Base-by-base conservation (phyloP, 2,888 invertebrate species). In the Lottia scabra region DNA sequence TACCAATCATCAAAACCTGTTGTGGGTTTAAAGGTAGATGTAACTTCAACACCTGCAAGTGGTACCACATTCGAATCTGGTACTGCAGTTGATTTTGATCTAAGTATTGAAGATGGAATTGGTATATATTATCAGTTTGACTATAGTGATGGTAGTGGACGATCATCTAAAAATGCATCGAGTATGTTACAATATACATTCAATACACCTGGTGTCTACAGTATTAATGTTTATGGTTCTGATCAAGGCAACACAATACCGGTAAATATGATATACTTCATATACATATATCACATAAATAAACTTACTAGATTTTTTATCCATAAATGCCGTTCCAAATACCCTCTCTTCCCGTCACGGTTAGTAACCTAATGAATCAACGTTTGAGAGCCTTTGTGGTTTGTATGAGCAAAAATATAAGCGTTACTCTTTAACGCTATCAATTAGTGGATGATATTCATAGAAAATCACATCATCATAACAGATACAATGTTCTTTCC, bases 71-170 rank as follows among this genome's bases (percentile, higher is more conserved):
- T 79, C 0, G 23, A 44, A 43, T 68, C 72, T 19, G 72, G 69
- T n/a, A 48, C 63, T 44, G 15, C 46, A 2, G 77, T 80, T 5
- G 70, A 44, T 15, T 76, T 81, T 64, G 63, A 69, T 19, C 72
- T 72, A 43, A 65, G 65, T 19, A 67, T 75, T 44, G 69, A 72
- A 12, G 67, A 68, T 1, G 79, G 75, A n/a, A 76, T 71, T 4
- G 73, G 80, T 10, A 77, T 85, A 10, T 80, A 80, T 26, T 87
- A 83, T 69, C 75, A 77, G 13, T 75, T 88, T 71, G 83, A 88
- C 76, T 89, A 84, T 76, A 88, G 84, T 48, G 87, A 87, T 68
- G 86, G 84, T 0, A 81, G 82, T 12, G 84, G 78, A 12, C 76
- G 74, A 19, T 80, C 82, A 1, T 75, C 79, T 43, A 78, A 77